Percentiles rank a stretch among this genome's conserved stretches.
phyloP scores from a whole-genome alignment of 2,888 invertebrate genomes.

The Morpho achilles region DNA sequence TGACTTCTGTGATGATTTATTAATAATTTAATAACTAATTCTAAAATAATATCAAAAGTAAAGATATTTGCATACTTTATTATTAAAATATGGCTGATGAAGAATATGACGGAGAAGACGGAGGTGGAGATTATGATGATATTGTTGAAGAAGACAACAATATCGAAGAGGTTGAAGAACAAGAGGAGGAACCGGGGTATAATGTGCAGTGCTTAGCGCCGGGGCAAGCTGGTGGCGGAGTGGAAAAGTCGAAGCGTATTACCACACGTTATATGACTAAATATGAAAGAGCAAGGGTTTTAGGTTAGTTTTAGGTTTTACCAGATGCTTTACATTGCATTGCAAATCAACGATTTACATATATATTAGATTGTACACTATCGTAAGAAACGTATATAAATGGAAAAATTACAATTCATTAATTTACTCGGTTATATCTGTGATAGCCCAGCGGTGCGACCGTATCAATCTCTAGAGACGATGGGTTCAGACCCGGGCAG shows the following conservation, averaged over 20 bases:
- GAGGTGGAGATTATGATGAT: slow-evolving; percentile 92
- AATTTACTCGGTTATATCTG: too few relatives aligned
- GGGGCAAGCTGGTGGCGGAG: slow-evolving; percentile 88
- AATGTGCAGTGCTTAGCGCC: slow-evolving; percentile 91
- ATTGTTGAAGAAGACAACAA: slow-evolving; percentile 92
- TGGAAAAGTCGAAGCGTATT: slow-evolving; percentile 92
- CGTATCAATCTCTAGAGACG: too few relatives aligned
- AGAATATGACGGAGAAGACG: slow-evolving; percentile 90
- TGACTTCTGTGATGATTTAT: too few relatives aligned
- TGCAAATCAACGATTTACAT: too few relatives aligned
- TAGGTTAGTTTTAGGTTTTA: slow-evolving; percentile 42
- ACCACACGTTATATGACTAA: slow-evolving; percentile 99
- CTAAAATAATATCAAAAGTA: too few relatives aligned
- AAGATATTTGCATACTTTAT: neutral
- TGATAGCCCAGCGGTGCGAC: too few relatives aligned
- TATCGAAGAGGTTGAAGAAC: slow-evolving; percentile 91
- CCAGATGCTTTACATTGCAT: neutral
- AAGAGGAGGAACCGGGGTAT: slow-evolving; percentile 89
- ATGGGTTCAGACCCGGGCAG: too few relatives aligned
- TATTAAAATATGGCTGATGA: slow-evolving; percentile 86
- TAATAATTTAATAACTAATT: too few relatives aligned
- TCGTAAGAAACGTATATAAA: too few relatives aligned
- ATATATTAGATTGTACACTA: too few relatives aligned
- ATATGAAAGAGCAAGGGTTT: slow-evolving; percentile 74
- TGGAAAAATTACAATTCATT: too few relatives aligned